These are phyloP conservation scores for Porites divaricata DNA, from an alignment of 92 coral and sea anemone species.

Conservation along the genomic window DNA sequence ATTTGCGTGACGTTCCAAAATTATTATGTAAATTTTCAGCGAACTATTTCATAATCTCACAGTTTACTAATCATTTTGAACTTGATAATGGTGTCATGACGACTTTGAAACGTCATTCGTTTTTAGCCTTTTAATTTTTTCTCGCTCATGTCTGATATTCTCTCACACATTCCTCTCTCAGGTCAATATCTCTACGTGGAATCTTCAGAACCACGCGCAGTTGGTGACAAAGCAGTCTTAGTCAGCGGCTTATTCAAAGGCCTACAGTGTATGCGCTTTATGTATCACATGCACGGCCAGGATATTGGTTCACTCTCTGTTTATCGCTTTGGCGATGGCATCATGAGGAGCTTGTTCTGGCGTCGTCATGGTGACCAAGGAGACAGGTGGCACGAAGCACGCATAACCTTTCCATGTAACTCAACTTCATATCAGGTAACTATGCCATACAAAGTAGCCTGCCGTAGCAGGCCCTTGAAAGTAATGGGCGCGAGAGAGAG, in stretches of 20 bases:
- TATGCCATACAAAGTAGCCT: neutral
- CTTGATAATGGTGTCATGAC: too few species aligned
- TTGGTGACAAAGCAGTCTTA: conserved; percentile 80
- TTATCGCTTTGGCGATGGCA: conserved; percentile 82
- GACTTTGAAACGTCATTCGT: too few species aligned
- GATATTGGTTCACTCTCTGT: conserved; percentile 77
- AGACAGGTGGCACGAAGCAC: conserved; percentile 80
- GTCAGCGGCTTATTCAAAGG: conserved; percentile 82
- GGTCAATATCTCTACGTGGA: conserved; percentile 92
- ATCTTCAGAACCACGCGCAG: conserved; percentile 85
- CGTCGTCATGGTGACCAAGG: conserved; percentile 82
- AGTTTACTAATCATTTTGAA: too few species aligned
- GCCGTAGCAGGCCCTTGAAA: too few species aligned
- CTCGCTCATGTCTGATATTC: neutral
- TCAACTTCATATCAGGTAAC: conserved; percentile 73
- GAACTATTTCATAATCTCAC: too few species aligned
- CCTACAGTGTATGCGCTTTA: conserved; percentile 87
- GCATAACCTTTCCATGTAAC: conserved; percentile 71
- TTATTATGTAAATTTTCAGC: too few species aligned
- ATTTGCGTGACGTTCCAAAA: too few species aligned
- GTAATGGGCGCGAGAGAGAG: too few species aligned
- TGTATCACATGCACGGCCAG: conserved; percentile 89
- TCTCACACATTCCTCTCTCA: neutral
- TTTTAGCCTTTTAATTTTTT: neutral
- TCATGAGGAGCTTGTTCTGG: conserved; percentile 75